Evolutionary conservation across 1,140 invertebrate genomes (phyloP).

Genomic region (Drosophila elegans): DNA sequence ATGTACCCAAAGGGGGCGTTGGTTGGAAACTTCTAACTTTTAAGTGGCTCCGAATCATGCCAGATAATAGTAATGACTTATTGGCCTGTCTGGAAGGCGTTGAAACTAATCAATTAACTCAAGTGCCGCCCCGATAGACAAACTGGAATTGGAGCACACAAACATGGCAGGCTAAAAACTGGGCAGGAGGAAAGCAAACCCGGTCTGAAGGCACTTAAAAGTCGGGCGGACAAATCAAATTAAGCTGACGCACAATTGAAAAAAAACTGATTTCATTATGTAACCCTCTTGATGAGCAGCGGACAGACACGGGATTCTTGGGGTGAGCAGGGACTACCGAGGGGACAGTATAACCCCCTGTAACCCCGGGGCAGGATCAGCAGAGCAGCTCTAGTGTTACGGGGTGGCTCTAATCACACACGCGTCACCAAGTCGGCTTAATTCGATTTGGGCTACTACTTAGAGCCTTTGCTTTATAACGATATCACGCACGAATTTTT

Average conservation of each 20-base stretch:
- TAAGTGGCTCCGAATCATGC: constrained; percentile 28
- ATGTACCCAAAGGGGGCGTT: constrained; percentile 24
- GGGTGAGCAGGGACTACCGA: neutral
- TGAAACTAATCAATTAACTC: constrained; percentile 78
- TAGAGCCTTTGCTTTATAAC: constrained; percentile 39
- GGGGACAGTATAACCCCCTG: constrained; percentile 1
- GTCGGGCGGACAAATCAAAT: constrained; percentile 63
- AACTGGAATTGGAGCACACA: constrained; percentile 35
- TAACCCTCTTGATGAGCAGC: constrained; percentile 39
- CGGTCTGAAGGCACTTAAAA: constrained; percentile 50
- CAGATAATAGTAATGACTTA: constrained; percentile 56
- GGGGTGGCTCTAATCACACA: constrained; percentile 24
- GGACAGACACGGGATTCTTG: constrained; percentile 8
- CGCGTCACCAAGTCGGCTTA: constrained; percentile 41
- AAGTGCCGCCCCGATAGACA: constrained; percentile 51
- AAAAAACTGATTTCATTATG: constrained; percentile 67
- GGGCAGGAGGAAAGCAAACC: neutral
- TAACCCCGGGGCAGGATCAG: constrained; percentile 37
- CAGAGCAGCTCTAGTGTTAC: constrained; percentile 23
- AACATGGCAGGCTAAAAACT: neutral
- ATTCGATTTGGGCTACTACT: constrained; percentile 34
- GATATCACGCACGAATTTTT: constrained; percentile 38
- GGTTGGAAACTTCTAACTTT: constrained; percentile 6
- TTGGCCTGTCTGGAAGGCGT: constrained; percentile 41
- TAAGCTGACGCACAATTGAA: constrained; percentile 62